Conservation (phyloP, 1,140 invertebrate species). For the Papilio polyxenes region DNA sequence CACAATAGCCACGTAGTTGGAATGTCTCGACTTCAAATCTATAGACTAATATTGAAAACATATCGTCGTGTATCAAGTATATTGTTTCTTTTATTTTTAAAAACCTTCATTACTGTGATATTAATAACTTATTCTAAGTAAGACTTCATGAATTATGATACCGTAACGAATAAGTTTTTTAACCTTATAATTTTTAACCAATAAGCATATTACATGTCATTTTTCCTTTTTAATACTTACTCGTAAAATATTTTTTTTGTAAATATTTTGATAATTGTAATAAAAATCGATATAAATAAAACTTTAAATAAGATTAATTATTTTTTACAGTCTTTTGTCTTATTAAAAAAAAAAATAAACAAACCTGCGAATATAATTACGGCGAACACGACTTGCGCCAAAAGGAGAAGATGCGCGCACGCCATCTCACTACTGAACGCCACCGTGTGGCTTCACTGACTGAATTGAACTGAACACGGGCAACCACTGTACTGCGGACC, state of each 20-base stretch:
- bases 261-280: too few relatives aligned
- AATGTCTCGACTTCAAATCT: not conserved
- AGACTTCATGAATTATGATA: too few relatives aligned
- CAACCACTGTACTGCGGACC: constrained; percentile 5
- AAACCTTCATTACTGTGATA: not conserved
- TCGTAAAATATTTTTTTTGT: too few relatives aligned
- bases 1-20: too few relatives aligned
- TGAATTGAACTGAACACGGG: constrained; percentile 17
- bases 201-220: too few relatives aligned
- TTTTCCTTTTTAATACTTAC: too few relatives aligned
- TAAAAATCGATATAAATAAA: too few relatives aligned
- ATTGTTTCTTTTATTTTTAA: not conserved
- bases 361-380: constrained; percentile 27
- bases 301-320: not conserved
- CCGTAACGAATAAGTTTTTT: too few relatives aligned
- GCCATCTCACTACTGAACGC: constrained; percentile 31
- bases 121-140: not conserved
- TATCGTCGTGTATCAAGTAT: not conserved
- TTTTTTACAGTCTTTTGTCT: not conserved
- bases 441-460: constrained; percentile 35
- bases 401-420: constrained; percentile 11
- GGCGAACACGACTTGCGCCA: constrained; percentile 31
- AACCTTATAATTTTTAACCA: too few relatives aligned
- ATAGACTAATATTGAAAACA: not conserved
- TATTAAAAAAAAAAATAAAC: not conserved